Evolutionary conservation across 2,797 vertebrate genomes (phyloP).

Genomic region (Dromococcyx pavoninus): DNA sequence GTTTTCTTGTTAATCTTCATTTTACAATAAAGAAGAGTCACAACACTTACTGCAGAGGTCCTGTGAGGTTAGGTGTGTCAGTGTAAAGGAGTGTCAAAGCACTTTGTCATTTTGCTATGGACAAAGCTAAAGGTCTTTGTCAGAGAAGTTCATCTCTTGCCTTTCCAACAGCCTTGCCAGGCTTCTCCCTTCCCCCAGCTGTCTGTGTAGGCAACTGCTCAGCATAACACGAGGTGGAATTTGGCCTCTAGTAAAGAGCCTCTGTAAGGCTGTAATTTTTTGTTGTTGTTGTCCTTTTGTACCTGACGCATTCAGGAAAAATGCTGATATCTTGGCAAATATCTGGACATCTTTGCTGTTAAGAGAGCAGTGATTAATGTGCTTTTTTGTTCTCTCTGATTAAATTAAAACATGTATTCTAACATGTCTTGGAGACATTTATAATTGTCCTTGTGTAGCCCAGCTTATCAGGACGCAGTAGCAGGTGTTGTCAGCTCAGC

Average conservation of each 20-base stretch:
- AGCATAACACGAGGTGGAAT: not conserved
- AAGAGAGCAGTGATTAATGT: constrained; percentile 65
- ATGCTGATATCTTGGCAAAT: constrained; percentile 56
- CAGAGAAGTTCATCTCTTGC: not conserved
- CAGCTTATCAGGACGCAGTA: constrained; percentile 50
- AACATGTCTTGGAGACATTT: constrained; percentile 62
- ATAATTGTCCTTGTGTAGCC: constrained; percentile 61
- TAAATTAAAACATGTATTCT: constrained; percentile 63
- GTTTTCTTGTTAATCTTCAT: not conserved
- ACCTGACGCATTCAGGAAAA: constrained; percentile 9
- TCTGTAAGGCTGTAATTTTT: constrained; percentile 10
- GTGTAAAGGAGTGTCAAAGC: not conserved
- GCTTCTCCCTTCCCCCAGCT: not conserved
- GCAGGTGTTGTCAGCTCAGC: constrained; percentile 52
- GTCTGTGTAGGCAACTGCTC: constrained; percentile 26
- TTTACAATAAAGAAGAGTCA: not conserved
- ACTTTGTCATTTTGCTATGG: not conserved
- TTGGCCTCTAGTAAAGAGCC: no score
- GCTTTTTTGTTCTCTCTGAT: constrained; percentile 60
- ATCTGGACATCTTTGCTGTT: constrained; percentile 55
- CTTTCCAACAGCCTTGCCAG: not conserved
- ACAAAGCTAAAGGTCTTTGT: not conserved
- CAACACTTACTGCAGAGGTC: not conserved
- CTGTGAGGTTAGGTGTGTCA: not conserved
- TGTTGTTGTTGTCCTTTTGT: constrained; percentile 56